Base-by-base conservation (phyloP, 2,797 vertebrate species). In the Anguilla pacifica region DNA sequence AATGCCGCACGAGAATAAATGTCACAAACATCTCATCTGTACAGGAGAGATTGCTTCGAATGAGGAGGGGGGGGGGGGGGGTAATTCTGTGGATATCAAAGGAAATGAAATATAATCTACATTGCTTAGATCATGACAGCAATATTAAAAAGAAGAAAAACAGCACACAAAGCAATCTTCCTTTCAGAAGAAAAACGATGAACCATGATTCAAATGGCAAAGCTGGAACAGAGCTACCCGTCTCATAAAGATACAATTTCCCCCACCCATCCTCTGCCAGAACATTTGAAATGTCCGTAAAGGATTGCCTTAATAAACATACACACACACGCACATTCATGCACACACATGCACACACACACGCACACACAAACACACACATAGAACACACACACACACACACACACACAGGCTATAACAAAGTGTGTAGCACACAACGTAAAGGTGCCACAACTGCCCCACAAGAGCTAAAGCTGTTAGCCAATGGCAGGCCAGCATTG, bases 81-180 rank as follows among this genome's bases (percentile, higher is more conserved):
- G 77, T 81, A 25, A 81, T 81, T 46, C 77, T 81, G 39, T 2
- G 72, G 31, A 77, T 39, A 77, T 43, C 77, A 81, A 25, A 81
- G 46, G 77, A 49, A 81, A 49, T 49, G 77, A 81, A 51, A 81
- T 49, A n/a, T 81, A 46, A 81, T 49, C 77, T 22, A 51, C 77
- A 22, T 81, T 81, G 77, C 77, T 81, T 51, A 81, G 77, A 81
- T 81, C 77, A 81, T 49, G 25, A 43, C 43, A 17, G 77, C 19
- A n/a, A 81, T 81, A 81, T 81, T 81, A 81, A 49, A 81, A 81
- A 81, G n/a, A 31, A 84, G n/a, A 84, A 57, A 84, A 57, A 55
- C 51, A 35, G 46, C n/a, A n/a, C 31, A 55, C 51, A 46, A 35
- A 59, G 53, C 51, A 84, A 31, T 59, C 43, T 81, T 81, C 77